Evolutionary conservation across 2,888 invertebrate genomes (phyloP), one percentile per base, ranked within the genome.

Genomic region (Folsomia candida): DNA sequence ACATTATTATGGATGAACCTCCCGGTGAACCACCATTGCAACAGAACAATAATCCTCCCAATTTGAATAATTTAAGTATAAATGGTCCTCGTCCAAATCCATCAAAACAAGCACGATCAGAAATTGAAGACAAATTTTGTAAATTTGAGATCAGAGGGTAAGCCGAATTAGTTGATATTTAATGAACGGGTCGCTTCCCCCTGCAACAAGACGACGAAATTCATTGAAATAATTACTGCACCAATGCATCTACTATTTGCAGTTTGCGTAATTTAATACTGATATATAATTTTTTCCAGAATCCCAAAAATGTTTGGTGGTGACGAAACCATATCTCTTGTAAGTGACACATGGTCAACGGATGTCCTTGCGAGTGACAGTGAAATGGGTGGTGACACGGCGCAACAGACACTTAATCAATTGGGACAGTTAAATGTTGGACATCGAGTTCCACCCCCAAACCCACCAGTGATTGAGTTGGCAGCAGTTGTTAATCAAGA

Each of bases 271-370:
- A n/a, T n/a, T n/a, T n/a, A n/a, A n/a, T n/a, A n/a, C n/a, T n/a
- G n/a, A n/a, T n/a, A n/a, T n/a, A n/a, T n/a, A n/a, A n/a, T n/a
- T n/a, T n/a, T n/a, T n/a, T n/a, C n/a, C n/a, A n/a, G n/a, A n/a
- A 37, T 37, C 4, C 54, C 11, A 83, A 86, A 87, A 68, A 81
- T 86, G 51, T 85, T 86, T 74, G 86, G 86, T 84, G 93, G 92
- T 1, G 97, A 97, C 83, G 98, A 98, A 84, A 96, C 96, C 0
- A 91, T 96, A 80, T 97, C 97, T 51, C 90, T 97, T 81, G 96
- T 98, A 80, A 96, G 96, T 61, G 98, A 99, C 83, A 97, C 97
- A 0, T 98, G 98, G 98, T 96, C 96, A 79, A 98, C 98, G 0
- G 98, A 98, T 84, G 98, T 98, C 61, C 84, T 97, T 69, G 97